A percentile compares a stretch with the other conserved stretches of the same genome.
These are phyloP conservation scores for Dipodomys stephensi DNA, from an alignment of 2,113 vertebrate genomes.

Conservation along the genomic window DNA sequence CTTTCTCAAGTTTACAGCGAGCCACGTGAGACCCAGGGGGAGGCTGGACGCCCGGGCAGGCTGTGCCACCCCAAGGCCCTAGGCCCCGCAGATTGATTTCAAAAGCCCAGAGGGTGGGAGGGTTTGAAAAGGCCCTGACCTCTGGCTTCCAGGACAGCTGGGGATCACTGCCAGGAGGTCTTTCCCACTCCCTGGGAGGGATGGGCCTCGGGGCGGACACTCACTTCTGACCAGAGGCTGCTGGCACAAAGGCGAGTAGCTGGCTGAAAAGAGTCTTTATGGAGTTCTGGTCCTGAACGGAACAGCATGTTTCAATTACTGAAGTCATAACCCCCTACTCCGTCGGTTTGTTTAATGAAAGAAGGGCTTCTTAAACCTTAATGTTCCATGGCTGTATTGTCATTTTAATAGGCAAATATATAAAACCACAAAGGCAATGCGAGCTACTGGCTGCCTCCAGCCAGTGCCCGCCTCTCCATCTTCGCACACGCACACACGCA, in stretches of 20 bases:
- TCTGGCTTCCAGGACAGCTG: slow-evolving; percentile 61
- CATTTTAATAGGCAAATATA: slow-evolving; percentile 87
- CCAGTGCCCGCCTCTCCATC: not conserved
- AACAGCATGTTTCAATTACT: slow-evolving; percentile 89
- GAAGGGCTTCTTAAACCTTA: slow-evolving; percentile 86
- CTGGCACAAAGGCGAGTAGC: slow-evolving; percentile 81
- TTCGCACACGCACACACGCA: not conserved
- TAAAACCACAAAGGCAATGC: slow-evolving; percentile 79
- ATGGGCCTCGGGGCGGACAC: slow-evolving; percentile 71
- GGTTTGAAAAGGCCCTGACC: slow-evolving; percentile 74
- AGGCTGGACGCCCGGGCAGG: not conserved
- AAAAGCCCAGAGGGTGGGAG: slow-evolving; percentile 64
- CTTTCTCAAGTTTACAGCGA: not conserved
- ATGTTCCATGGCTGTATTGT: slow-evolving; percentile 86
- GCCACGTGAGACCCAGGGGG: not conserved
- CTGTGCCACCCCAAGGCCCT: not conserved
- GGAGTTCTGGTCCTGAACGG: slow-evolving; percentile 81
- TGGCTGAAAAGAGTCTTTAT: slow-evolving; percentile 83
- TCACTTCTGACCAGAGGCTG: slow-evolving; percentile 69
- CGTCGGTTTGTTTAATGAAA: slow-evolving; percentile 87
- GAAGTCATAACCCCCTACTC: slow-evolving; percentile 83
- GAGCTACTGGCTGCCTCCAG: slow-evolving; percentile 81
- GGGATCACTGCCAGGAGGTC: slow-evolving; percentile 71
- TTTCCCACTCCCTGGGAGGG: slow-evolving; percentile 72
- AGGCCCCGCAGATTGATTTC: slow-evolving; percentile 74